A percentile compares a stretch with the other conserved stretches of the same genome.
phyloP scores from a whole-genome alignment of 2,113 vertebrate genomes.

The Cyphomyrus discorhynchus region DNA sequence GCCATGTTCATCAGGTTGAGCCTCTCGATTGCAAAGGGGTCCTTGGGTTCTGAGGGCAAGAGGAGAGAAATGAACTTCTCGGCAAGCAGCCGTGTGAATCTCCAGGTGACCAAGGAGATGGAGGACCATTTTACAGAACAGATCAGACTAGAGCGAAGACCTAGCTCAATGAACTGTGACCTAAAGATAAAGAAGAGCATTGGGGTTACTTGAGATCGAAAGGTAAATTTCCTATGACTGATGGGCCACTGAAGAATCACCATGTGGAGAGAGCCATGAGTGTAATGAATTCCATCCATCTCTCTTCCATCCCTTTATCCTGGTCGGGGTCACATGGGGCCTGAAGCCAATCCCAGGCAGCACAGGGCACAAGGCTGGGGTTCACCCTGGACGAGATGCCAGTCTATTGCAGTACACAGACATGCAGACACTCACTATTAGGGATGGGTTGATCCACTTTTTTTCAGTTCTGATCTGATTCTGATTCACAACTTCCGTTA shows the following conservation, averaged over 20 bases:
- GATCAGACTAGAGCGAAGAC: not conserved
- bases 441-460: no score
- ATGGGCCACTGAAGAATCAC: not conserved
- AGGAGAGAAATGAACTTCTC: not conserved
- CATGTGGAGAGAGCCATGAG: not conserved
- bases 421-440: no score
- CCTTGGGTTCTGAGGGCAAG: constrained; percentile 79
- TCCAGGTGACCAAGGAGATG: not conserved
- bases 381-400: not conserved
- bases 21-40: constrained; percentile 93
- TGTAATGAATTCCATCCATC: not conserved
- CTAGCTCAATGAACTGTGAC: not conserved
- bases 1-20: constrained; percentile 99
- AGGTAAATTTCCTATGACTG: not conserved
- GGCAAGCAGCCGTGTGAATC: not conserved
- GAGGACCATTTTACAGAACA: not conserved
- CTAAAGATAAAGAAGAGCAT: not conserved
- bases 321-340: not conserved
- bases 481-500: no score
- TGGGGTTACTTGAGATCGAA: not conserved
- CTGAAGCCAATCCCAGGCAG: not conserved
- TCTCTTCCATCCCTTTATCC: not conserved
- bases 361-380: not conserved
- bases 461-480: no score
- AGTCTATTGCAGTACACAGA: not conserved